phyloP scores from a whole-genome alignment of 2,797 vertebrate species.

The Enteromius argenteus region DNA sequence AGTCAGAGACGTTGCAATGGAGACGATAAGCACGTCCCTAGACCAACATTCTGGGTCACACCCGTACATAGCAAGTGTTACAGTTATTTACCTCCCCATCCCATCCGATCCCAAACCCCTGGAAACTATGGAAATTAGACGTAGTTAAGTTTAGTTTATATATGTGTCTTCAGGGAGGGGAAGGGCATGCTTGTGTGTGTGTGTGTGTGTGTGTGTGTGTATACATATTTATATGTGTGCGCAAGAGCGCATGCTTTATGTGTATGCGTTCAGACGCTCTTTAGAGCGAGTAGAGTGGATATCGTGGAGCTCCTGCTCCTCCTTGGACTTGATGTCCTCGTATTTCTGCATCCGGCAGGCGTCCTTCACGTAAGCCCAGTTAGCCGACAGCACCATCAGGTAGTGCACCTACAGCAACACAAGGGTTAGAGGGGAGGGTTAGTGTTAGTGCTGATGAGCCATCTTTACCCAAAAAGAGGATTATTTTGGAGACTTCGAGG shows the following conservation, averaged over 20 bases:
- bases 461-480: neutral
- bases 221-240: conserved; percentile 41
- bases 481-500: neutral
- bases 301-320: conserved; percentile 90
- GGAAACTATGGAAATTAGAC: conserved; percentile 47
- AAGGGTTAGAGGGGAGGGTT: conserved; percentile 45
- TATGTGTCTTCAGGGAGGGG: conserved; percentile 56
- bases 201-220: conserved; percentile 29
- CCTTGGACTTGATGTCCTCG: conserved; percentile 92
- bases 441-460: conserved; percentile 47
- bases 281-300: conserved; percentile 92
- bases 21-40: conserved; percentile 58
- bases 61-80: conserved; percentile 60
- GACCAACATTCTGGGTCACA: conserved; percentile 68
- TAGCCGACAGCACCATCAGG: conserved; percentile 90
- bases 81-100: conserved; percentile 70
- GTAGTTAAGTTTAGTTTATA: conserved; percentile 51
- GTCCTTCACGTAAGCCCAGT: conserved; percentile 92
- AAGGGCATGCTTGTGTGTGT: conserved; percentile 60
- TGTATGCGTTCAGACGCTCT: conserved; percentile 91
- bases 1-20: conserved; percentile 56
- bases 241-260: conserved; percentile 76
- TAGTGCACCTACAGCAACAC: conserved; percentile 84
- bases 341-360: conserved; percentile 93
- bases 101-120: conserved; percentile 69